Conservation (phyloP, 2,888 invertebrate species). For the Ophioninae sp. region DNA sequence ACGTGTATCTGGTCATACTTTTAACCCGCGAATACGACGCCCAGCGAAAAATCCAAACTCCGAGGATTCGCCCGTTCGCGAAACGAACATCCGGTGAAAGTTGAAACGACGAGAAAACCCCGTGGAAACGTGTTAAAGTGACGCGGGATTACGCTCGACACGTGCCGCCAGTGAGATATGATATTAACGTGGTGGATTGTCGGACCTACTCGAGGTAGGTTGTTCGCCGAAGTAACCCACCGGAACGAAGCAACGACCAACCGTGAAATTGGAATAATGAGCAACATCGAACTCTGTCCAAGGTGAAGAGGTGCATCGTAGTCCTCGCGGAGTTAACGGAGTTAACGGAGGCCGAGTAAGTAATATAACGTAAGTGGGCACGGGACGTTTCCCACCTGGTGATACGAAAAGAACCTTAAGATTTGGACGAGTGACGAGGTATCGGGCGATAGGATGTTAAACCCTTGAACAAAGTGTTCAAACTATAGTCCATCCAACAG, state of each 20-base stretch:
- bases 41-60: not conserved
- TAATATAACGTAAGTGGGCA: not conserved
- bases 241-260: constrained; percentile 13
- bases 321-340: not conserved
- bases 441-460: constrained; percentile 15
- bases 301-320: constrained; percentile 27
- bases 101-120: not conserved
- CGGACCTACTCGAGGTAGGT: constrained; percentile 15
- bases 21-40: constrained; percentile 17
- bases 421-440: constrained; percentile 33
- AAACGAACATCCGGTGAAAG: constrained; percentile 1
- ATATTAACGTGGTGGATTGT: constrained; percentile 42
- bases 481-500: constrained; percentile 43
- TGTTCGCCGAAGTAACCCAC: constrained; percentile 20
- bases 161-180: constrained; percentile 47
- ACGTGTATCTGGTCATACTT: constrained; percentile 57
- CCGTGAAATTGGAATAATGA: constrained; percentile 25
- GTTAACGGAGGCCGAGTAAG: constrained; percentile 11
- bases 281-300: constrained; percentile 26
- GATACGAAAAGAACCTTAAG: constrained; percentile 1
- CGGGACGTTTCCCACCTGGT: not conserved
- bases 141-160: constrained; percentile 3
- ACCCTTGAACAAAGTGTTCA: constrained; percentile 41
- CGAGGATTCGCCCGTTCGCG: constrained; percentile 8
- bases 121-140: constrained; percentile 5